Evolutionary conservation across 2,797 vertebrate species (phyloP), one percentile per base, ranked within the genome.

Genomic region (Pempheris klunzingeri): DNA sequence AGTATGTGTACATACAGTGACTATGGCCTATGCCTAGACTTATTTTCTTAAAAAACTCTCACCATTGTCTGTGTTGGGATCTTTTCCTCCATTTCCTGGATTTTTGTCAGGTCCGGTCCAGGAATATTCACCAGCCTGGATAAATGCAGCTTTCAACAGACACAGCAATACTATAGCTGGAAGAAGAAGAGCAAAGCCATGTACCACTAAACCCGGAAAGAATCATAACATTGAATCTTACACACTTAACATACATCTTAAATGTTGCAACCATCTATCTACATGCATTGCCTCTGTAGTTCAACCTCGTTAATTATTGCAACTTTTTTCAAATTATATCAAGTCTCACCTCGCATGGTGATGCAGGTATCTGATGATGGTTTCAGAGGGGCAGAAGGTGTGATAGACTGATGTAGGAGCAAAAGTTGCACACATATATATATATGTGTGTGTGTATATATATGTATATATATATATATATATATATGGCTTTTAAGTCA

Each of bases 311-410:
- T 44, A 7, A 44, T 44, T 7, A 18, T 8, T 60, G 24, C 18
- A 17, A 4, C 4, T 7, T 34, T 26, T 39, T 44, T 44, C 18
- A 36, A 18, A n/a, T 17, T 13, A 17, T 17, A 50, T 39, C 4
- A 18, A 14, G 22, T 68, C 92, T 89, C 80, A 94, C 94, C 94
- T 88, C 61, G 86, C 94, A 94, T 94, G 71, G 52, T 82, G 82
- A 67, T 30, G 60, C 24, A 55, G 74, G 72, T 43, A 49, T 44
- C 39, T 17, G 66, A 53, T 43, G 77, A 70, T 46, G 22, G 61
- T 47, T 50, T 57, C 41, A 70, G 39, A 44, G 30, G 47, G 22
- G 20, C 3, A n/a, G 26, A 41, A 55, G 39, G 50, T 55, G 60
- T 36, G 66, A 55, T 20, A 7, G 52, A 52, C 55, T 62, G 57